These are phyloP conservation scores for Chauna torquata DNA, from an alignment of 2,113 vertebrate genomes.

Conservation along the genomic window DNA sequence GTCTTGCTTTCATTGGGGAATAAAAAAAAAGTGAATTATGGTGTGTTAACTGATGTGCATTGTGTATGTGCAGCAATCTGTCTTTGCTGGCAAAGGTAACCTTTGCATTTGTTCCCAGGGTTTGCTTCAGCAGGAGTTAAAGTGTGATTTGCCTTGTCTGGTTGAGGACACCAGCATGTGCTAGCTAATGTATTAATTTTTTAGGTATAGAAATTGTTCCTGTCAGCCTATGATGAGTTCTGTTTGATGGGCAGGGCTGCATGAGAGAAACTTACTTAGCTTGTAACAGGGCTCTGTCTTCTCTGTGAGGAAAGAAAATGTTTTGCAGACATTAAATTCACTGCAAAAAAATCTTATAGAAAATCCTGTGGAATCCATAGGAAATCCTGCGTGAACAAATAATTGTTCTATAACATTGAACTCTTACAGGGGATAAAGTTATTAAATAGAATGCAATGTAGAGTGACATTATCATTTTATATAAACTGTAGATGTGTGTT, in stretches of 20 bases:
- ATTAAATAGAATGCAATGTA: not conserved
- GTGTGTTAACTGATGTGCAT: not conserved
- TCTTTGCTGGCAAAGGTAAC: not conserved
- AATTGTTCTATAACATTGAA: not conserved
- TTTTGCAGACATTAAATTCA: not conserved
- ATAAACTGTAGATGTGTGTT: not conserved
- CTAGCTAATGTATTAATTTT: not conserved
- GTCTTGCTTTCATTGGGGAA: not conserved
- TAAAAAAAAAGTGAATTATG: not conserved
- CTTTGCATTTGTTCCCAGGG: not conserved
- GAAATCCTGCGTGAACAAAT: not conserved
- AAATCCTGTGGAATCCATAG: not conserved
- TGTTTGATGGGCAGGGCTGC: not conserved
- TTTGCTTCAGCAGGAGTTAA: not conserved
- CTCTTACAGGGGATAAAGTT: not conserved
- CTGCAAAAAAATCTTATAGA: not conserved
- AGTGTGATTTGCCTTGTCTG: not conserved
- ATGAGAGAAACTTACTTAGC: not conserved
- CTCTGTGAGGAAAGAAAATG: not conserved
- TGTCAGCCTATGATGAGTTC: not conserved
- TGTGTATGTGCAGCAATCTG: not conserved
- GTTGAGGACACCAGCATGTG: not conserved
- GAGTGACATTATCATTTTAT: not conserved
- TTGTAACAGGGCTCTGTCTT: not conserved
- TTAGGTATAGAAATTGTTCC: not conserved